These are phyloP conservation scores for Proctacanthus coquilletti DNA, from an alignment of 1,140 invertebrate genomes.

Conservation along the genomic window DNA sequence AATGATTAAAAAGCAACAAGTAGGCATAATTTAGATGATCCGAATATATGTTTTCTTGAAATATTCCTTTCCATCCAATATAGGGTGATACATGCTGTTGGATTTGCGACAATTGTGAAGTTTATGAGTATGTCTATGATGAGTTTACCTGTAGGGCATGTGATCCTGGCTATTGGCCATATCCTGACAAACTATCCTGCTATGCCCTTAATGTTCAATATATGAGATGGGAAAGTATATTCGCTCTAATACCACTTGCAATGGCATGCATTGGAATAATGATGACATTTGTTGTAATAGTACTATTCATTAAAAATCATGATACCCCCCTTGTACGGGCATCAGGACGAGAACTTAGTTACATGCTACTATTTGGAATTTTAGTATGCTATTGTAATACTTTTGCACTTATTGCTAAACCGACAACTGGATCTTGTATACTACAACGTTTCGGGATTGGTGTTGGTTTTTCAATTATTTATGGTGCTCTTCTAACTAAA, in stretches of 20 bases:
- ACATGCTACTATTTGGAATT: slow-evolving; percentile 49
- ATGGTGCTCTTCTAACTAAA: slow-evolving; percentile 68
- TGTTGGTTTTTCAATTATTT: slow-evolving; percentile 69
- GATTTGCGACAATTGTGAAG: slow-evolving; percentile 56
- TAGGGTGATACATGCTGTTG: slow-evolving; percentile 55
- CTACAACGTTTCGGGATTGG: slow-evolving; percentile 54
- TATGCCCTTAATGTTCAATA: slow-evolving; percentile 26
- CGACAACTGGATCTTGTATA: slow-evolving; percentile 48
- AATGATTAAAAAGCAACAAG: slow-evolving; percentile 58
- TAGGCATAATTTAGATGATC: slow-evolving; percentile 12
- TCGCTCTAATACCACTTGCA: slow-evolving; percentile 47
- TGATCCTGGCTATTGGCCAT: slow-evolving; percentile 44
- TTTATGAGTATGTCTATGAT: slow-evolving; percentile 48
- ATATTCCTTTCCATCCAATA: too few species aligned
- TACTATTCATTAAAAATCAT: slow-evolving; percentile 51
- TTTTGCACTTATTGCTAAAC: slow-evolving; percentile 57
- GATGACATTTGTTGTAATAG: slow-evolving; percentile 43
- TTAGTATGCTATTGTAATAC: slow-evolving; percentile 33
- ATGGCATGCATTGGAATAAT: slow-evolving; percentile 51
- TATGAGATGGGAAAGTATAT: slow-evolving; percentile 41
- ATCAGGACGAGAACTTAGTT: slow-evolving; percentile 66
- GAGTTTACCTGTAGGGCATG: slow-evolving; percentile 49
- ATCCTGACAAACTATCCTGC: slow-evolving; percentile 41
- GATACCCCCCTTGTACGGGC: slow-evolving; percentile 71
- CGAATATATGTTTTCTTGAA: too few species aligned